Base-by-base conservation (phyloP, 2,888 invertebrate genomes). In the Phasia obesa region DNA sequence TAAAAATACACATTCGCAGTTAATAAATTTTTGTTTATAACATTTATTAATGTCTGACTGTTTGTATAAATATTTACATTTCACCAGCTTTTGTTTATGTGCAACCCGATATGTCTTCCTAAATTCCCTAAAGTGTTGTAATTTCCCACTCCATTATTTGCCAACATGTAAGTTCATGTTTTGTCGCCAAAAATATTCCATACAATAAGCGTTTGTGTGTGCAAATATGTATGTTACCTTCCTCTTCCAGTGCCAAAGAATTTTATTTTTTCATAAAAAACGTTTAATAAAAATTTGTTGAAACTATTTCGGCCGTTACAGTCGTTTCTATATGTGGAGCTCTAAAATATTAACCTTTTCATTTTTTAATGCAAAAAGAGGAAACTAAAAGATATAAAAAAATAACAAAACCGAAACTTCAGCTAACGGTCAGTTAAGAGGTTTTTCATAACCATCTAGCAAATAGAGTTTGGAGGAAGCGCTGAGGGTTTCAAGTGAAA, bases 81-180 rank as follows among this genome's bases (percentile, higher is more conserved):
- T 38, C 38, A 13, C 38, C 38, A 38, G 13, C 38, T 13, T 65
- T 47, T 21, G 27, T 35, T 64, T 47, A 31, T n/a, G 21, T 49
- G n/a, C 23, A 42, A 55, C 38, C 42, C n/a, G 0, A 15, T 60
- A 17, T 60, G 31, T 60, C 44, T 62, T 57, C 49, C 69, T 65
- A 74, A 76, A 76, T 76, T 79, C 75, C 79, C 79, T 53, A 53
- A 57, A 76, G 65, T 76, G 65, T 49, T 60, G 60, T 67, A 71
- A 75, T 55, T 71, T 75, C 53, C 49, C 57, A 55, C 57, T 67
- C 35, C 55, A 79, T 76, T 83, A 76, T 76, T 65, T 76, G 60
- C 55, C 31, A 79, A 76, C 79, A 65, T 79, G 31, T 67, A 49
- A 71, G 71, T 35, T 55, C 67, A 71, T 79, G 75, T 73, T 83